Evolutionary conservation across 2,888 invertebrate genomes (phyloP).

Genomic region (Meta bourneti): DNA sequence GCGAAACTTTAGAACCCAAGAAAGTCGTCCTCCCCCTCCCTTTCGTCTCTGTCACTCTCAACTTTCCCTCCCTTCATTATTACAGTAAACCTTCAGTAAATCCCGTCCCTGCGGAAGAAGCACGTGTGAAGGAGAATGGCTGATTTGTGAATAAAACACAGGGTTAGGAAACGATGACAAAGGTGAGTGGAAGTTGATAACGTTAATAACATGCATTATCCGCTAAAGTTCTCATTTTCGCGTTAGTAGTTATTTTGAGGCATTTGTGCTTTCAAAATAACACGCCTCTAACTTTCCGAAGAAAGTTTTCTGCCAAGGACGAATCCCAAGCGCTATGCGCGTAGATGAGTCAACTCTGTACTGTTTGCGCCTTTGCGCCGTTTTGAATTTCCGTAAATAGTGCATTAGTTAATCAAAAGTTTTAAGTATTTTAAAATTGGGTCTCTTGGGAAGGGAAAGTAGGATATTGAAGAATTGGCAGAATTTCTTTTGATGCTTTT

Average conservation of each 20-base stretch:
- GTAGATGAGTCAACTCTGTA: not conserved
- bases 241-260: not conserved
- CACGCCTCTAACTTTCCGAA: not conserved
- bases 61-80: not conserved
- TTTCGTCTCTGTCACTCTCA: constrained; percentile 2
- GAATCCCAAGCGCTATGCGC: not conserved
- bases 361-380: constrained; percentile 1
- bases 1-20: constrained; percentile 4
- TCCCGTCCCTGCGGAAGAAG: not conserved
- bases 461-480: constrained; percentile 22
- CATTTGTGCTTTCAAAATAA: not conserved
- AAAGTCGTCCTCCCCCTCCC: not conserved
- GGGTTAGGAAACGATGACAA: not conserved
- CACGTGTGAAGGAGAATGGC: constrained; percentile 4
- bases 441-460: constrained; percentile 34
- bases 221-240: constrained; percentile 5
- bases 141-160: not conserved
- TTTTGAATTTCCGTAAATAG: not conserved
- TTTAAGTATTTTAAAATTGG: constrained; percentile 41
- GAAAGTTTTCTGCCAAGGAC: not conserved
- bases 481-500: not conserved
- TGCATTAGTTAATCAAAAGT: not conserved
- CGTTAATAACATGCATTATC: not conserved
- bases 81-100: not conserved
- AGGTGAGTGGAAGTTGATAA: constrained; percentile 1